Evolutionary conservation across 1,140 invertebrate genomes (phyloP), one percentile per base, ranked within the genome.

Genomic region (Stegodyphus mimosarum): DNA sequence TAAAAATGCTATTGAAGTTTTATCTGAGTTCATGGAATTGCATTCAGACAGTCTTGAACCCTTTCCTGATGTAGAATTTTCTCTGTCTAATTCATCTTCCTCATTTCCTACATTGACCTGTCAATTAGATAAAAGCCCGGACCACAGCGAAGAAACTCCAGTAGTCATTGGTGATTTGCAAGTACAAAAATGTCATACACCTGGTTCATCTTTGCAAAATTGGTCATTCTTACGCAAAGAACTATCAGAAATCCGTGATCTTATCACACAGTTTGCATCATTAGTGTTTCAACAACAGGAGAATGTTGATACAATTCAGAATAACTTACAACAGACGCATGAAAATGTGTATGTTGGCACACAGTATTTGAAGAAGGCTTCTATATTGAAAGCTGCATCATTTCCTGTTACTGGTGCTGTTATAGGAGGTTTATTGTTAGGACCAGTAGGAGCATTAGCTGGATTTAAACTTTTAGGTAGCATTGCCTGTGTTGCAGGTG

Each of bases 401-500:
- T 74, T 86, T 13, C 85, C 85, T 33, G 10, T 80, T 5, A 51
- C 53, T 48, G 85, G 85, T n/a, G 85, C 85, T 33, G 33, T 80
- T 49, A 18, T 80, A 6, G 85, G 85, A 7, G 76, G 85, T 1
- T 3, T 86, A 10, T 0, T 75, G n/a, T 17, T 79, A n/a, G 85
- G 85, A 0, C 85, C 85, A 11, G 15, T 74, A 18, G 85, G 85
- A 6, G 70, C 72, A 17, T 9, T 80, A 5, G 71, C n/a, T 7
- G 85, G 85, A 1, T 75, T 86, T n/a, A 86, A 86, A 52, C n/a
- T 86, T 5, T 11, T 71, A 6, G 85, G 85, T 4, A 69, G 67
- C 33, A 52, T 53, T 48, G 76, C 60, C 1, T 73, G 50, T 60
- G 55, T 67, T 5, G 76, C 71, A 6, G 48, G 85, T 10, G 83